phyloP scores from a whole-genome alignment of 1,140 invertebrate genomes.

The Geopemphigus sp. region DNA sequence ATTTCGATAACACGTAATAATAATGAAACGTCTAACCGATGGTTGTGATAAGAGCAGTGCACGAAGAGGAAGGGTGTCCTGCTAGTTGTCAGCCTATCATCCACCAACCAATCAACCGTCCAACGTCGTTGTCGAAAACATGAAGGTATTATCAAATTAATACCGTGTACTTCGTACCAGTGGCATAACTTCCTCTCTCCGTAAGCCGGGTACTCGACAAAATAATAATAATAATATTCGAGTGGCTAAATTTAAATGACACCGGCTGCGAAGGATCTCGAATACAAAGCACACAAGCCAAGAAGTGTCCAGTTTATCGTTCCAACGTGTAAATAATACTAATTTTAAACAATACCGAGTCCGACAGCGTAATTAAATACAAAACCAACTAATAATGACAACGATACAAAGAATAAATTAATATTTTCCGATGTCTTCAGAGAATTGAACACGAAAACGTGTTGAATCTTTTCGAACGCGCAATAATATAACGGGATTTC shows the following conservation, averaged over 20 bases:
- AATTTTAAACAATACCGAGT: not conserved
- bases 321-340: not conserved
- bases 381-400: too few species aligned
- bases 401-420: not conserved
- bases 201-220: not conserved
- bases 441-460: not conserved
- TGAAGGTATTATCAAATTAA: not conserved
- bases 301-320: too few species aligned
- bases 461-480: not conserved
- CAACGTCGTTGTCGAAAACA: too few species aligned
- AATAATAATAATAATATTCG: not conserved
- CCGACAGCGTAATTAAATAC: not conserved
- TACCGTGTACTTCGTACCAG: not conserved
- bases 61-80: not conserved
- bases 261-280: not conserved
- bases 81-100: not conserved
- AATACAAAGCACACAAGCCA: not conserved
- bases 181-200: not conserved
- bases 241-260: slow-evolving; percentile 32
- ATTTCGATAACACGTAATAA: slow-evolving; percentile 8
- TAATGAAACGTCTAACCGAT: not conserved
- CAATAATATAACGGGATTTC: not conserved
- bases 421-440: not conserved
- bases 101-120: not conserved
- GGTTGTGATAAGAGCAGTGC: not conserved